Evolutionary conservation across 2,113 vertebrate genomes (phyloP).

Genomic region (Paradoxurus hermaphroditus): DNA sequence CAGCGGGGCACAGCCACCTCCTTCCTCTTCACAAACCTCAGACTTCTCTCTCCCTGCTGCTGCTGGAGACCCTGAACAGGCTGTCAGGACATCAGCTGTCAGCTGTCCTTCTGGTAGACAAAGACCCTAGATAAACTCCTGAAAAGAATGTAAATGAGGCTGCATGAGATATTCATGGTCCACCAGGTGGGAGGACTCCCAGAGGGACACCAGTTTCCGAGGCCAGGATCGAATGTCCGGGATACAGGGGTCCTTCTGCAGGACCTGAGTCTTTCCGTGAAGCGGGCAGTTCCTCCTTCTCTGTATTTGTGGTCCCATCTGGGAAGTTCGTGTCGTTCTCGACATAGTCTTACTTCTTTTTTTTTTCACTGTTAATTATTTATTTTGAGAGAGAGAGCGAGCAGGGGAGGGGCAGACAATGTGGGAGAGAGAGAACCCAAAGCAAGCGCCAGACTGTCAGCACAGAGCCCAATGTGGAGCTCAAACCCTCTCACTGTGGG

Average conservation of each 20-base stretch:
- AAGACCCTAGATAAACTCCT: no score
- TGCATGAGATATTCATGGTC: background rate
- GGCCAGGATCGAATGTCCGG: no score
- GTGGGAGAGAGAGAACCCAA: no score
- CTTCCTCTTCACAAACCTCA: slow-evolving; percentile 1
- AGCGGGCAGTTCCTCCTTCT: rapidly evolving
- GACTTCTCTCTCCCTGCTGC: background rate
- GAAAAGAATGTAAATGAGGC: background rate
- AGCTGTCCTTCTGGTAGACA: background rate
- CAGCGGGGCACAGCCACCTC: background rate
- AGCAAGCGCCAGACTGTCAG: no score
- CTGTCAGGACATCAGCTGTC: background rate
- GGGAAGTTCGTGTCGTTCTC: background rate
- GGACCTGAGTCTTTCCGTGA: rapidly evolving
- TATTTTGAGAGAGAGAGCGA: no score
- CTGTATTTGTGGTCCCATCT: rapidly evolving
- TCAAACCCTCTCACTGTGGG: no score
- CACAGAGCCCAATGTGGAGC: no score
- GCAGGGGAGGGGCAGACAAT: no score
- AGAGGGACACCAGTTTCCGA: rapidly evolving
- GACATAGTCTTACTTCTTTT: background rate
- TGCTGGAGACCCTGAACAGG: no score
- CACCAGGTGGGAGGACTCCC: no score
- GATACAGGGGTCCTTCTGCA: background rate
- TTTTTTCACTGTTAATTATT: no score